Percentiles rank a stretch among this genome's conserved stretches.
Conservation (phyloP, 2,797 vertebrate species). For the Lithobates sylvaticus region DNA sequence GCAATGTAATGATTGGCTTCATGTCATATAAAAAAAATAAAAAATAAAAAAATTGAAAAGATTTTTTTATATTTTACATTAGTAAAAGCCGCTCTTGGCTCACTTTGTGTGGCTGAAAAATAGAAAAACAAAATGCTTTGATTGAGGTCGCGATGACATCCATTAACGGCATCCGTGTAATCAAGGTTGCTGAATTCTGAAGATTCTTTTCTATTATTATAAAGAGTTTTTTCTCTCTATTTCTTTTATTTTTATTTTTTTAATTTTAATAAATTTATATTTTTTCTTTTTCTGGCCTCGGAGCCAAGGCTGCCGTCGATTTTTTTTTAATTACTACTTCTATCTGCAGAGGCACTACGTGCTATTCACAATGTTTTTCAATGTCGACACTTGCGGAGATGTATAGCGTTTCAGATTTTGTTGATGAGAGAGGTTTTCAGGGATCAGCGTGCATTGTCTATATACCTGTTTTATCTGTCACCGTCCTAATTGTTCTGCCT, state of each 20-base stretch:
- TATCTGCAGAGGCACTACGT: slow-evolving; percentile 75
- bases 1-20: slow-evolving; percentile 80
- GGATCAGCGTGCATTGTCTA: slow-evolving; percentile 65
- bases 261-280: background rate
- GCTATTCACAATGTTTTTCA: slow-evolving; percentile 73
- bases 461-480: slow-evolving; percentile 70
- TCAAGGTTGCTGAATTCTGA: slow-evolving; percentile 80
- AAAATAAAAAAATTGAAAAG: too few species aligned
- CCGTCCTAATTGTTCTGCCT: slow-evolving; percentile 70
- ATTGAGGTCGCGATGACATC: slow-evolving; percentile 89
- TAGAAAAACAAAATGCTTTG: slow-evolving; percentile 82
- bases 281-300: slow-evolving; percentile 70
- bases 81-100: slow-evolving; percentile 66
- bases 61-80: slow-evolving; percentile 69
- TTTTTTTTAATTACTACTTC: slow-evolving; percentile 82
- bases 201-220: slow-evolving; percentile 64
- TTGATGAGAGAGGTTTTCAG: background rate
- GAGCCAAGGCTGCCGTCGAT: slow-evolving; percentile 78
- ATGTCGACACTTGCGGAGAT: slow-evolving; percentile 63
- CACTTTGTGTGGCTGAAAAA: slow-evolving; percentile 74
- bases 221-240: too few species aligned
- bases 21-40: too few species aligned
- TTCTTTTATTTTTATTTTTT: too few species aligned
- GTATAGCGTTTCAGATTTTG: background rate
- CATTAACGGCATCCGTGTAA: slow-evolving; percentile 81